Base-by-base conservation (phyloP, 1,140 invertebrate species). In the Akabosia matsudoensis region DNA sequence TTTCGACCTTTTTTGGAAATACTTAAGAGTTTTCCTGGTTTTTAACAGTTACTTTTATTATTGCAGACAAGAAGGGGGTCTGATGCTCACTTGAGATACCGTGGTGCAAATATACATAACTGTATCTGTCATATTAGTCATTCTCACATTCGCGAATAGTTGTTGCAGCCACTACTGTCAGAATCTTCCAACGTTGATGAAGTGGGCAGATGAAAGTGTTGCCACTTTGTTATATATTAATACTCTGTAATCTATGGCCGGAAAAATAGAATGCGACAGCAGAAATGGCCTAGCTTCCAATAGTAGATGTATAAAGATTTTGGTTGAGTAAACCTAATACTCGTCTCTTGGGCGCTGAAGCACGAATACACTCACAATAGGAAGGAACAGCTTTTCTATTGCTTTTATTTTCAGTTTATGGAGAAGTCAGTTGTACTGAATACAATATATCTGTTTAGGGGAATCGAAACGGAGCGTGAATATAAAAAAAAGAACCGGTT, bases 401-500 rank as follows among this genome's bases (percentile, higher is more conserved):
- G 7, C 37, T 45, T 45, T 18, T 45, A 45, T 7, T 45, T 18
- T 10, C 37, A 45, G 37, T 45, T n/a, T n/a, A n/a, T n/a, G n/a
- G n/a, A 18, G 37, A 10, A 45, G 37, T 45, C n/a, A 45, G 37
- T 45, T 7, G 37, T 45, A 18, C 13, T 56, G 54, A 67, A 28
- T 30, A 30, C 61, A 67, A 67, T 67, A 24, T 67, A 67, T 67
- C 61, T 67, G 61, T 31, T 67, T 67, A 7, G 4, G 4, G 54
- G n/a, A 56, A 56, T 45, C 13, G 54, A 22, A 56, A 56, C 4
- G 24, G 61, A 28, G 26, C n/a, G n/a, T n/a, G n/a, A n/a, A n/a
- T n/a, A n/a, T n/a, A n/a, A 67, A n/a, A 67, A 67, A 61, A 22
- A 22, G 54, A 61, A 31, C 61, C 61, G 61, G 61, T 31, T 67